These are phyloP conservation scores for Tiphia femorata DNA, from an alignment of 2,888 invertebrate species.

Conservation along the genomic window DNA sequence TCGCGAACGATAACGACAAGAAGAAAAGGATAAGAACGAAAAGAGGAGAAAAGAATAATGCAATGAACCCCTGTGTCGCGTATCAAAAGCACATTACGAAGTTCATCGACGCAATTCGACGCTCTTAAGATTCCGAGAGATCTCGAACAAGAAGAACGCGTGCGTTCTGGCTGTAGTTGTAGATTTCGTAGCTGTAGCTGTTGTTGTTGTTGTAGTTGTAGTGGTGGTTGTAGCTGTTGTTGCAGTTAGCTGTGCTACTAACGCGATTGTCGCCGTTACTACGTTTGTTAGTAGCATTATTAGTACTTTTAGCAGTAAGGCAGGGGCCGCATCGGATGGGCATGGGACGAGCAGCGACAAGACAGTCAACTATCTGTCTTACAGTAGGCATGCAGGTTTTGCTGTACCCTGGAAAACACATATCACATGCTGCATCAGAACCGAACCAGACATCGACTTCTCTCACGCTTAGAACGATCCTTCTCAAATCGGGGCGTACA, in stretches of 20 bases:
- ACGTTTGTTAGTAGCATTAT: conserved; percentile 57
- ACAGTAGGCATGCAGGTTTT: conserved; percentile 76
- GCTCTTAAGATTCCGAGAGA: too few species aligned
- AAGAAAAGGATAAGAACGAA: too few species aligned
- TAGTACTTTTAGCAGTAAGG: conserved; percentile 63
- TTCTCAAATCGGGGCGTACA: too few species aligned
- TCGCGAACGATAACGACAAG: too few species aligned
- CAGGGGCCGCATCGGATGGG: conserved; percentile 64
- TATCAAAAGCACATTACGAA: too few species aligned
- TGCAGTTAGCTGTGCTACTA: conserved; percentile 51
- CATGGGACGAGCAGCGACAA: conserved; percentile 65
- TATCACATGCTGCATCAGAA: conserved; percentile 67
- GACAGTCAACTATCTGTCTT: conserved; percentile 68
- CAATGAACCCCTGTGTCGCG: too few species aligned
- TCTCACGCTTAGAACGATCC: conserved; percentile 28
- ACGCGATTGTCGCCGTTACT: conserved; percentile 49
- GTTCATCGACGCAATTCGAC: too few species aligned
- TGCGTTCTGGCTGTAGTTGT: conserved; percentile 19
- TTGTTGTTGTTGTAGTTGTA: conserved; percentile 45
- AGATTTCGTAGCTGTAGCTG: conserved; percentile 21
- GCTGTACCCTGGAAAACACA: conserved; percentile 69
- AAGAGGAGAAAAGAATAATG: too few species aligned
- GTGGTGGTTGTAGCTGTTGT: conserved; percentile 49
- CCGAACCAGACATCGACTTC: conserved; percentile 43
- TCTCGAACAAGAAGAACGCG: conserved; percentile 36